These are phyloP conservation scores for Hiodon tergisus DNA, from an alignment of 2,113 vertebrate genomes.

Conservation along the genomic window DNA sequence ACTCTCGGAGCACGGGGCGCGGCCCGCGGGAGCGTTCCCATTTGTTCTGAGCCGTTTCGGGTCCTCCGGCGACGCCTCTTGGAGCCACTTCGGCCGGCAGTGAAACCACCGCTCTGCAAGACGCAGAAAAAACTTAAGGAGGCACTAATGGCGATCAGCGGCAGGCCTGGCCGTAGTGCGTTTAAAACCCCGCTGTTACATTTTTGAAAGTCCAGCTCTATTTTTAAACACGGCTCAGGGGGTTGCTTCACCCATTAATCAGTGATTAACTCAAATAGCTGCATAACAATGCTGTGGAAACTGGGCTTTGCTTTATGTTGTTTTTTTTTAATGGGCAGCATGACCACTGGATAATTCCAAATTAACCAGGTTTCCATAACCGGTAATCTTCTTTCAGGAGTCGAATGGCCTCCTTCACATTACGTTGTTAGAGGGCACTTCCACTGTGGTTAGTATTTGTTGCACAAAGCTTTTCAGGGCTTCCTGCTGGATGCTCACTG, in stretches of 20 bases:
- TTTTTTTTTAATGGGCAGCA: slow-evolving; percentile 6
- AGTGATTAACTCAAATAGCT: slow-evolving; percentile 62
- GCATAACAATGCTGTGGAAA: slow-evolving; percentile 59
- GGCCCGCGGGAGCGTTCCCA: too few relatives aligned
- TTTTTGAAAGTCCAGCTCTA: slow-evolving; percentile 22
- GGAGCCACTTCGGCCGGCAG: too few relatives aligned
- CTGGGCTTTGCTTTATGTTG: slow-evolving; percentile 42
- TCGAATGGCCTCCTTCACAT: slow-evolving; percentile 41
- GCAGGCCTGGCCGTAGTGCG: slow-evolving; percentile 2
- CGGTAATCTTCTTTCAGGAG: slow-evolving; percentile 41
- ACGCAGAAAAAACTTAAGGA: too few relatives aligned
- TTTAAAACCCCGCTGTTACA: slow-evolving; percentile 39
- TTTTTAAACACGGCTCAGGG: slow-evolving; percentile 40
- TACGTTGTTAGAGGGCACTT: slow-evolving; percentile 19
- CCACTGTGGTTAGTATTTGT: not conserved
- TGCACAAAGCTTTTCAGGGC: too few relatives aligned
- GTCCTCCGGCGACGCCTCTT: not conserved
- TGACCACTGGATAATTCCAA: slow-evolving; percentile 55
- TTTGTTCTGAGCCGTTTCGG: not conserved
- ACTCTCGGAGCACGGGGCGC: too few relatives aligned
- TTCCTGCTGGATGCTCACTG: not conserved
- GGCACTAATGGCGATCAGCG: not conserved
- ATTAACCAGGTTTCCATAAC: slow-evolving; percentile 55
- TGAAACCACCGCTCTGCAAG: too few relatives aligned
- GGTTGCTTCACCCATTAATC: slow-evolving; percentile 62